Conservation (phyloP, 2,113 vertebrate genomes). For the Suncus etruscus region DNA sequence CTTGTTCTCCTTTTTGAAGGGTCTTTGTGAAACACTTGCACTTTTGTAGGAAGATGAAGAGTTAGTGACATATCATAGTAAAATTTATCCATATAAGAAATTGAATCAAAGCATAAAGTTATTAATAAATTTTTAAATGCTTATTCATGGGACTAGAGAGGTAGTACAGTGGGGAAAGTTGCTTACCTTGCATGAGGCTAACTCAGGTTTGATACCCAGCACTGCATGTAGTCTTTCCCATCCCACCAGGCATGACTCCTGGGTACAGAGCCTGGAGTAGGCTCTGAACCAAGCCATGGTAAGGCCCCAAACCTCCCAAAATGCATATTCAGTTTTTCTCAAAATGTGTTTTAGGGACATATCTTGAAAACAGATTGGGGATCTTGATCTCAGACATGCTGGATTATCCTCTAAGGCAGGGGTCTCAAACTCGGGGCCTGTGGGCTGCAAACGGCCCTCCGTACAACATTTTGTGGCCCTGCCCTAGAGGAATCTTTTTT, state of each 20-base stretch:
- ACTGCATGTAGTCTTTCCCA: too few relatives aligned
- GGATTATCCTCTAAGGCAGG: slow-evolving; percentile 45
- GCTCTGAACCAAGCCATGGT: too few relatives aligned
- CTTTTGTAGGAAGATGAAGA: background rate
- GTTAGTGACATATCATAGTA: slow-evolving; percentile 31
- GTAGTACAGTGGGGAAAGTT: too few relatives aligned
- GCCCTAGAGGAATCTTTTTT: too few relatives aligned
- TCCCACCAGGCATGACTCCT: too few relatives aligned
- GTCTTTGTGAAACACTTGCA: slow-evolving; percentile 34
- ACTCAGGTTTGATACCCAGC: too few relatives aligned
- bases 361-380: slow-evolving; percentile 46
- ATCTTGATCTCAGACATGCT: slow-evolving; percentile 19
- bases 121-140: slow-evolving; percentile 40
- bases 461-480: too few relatives aligned
- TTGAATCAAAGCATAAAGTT: slow-evolving; percentile 27
- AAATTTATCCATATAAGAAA: slow-evolving; percentile 52
- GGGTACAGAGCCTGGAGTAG: too few relatives aligned
- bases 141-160: too few relatives aligned
- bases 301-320: background rate
- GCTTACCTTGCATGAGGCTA: too few relatives aligned
- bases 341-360: slow-evolving; percentile 43
- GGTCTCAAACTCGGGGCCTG: too few relatives aligned
- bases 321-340: slow-evolving; percentile 60
- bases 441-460: too few relatives aligned
- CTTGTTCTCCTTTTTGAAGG: background rate